phyloP scores from a whole-genome alignment of 2,888 invertebrate genomes.

The Polydesmus complanatus region DNA sequence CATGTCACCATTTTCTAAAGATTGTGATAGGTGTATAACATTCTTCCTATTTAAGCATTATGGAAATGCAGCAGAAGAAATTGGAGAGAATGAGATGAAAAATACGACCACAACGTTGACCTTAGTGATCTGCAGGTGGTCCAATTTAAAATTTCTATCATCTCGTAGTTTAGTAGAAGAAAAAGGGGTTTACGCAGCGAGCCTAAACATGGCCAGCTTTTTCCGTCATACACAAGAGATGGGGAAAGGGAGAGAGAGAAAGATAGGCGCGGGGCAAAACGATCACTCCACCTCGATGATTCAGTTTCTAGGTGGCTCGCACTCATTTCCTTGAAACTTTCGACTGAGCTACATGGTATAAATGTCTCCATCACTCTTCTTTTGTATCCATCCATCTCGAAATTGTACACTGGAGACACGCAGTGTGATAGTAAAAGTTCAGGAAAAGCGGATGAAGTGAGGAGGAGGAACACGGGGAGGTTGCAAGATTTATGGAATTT shows the following conservation, averaged over 20 bases:
- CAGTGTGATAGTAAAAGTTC: no score
- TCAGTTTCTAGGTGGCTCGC: not conserved
- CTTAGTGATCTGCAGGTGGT: conserved; percentile 11
- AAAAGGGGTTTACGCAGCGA: not conserved
- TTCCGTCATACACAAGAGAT: no score
- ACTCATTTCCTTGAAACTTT: not conserved
- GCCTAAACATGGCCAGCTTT: not conserved
- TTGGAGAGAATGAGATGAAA: no score
- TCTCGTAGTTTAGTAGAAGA: not conserved
- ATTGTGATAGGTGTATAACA: not conserved
- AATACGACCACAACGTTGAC: not conserved
- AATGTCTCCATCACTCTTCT: not conserved
- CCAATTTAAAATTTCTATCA: conserved; percentile 5
- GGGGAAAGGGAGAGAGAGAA: no score
- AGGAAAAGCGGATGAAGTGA: not conserved
- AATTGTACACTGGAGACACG: not conserved
- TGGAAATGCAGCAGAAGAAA: not conserved
- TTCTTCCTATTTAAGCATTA: not conserved
- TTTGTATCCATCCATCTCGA: not conserved
- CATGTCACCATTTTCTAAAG: not conserved
- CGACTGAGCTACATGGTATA: not conserved
- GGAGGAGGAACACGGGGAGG: not conserved
- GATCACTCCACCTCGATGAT: not conserved
- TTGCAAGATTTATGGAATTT: not conserved
- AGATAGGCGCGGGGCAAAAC: no score